phyloP scores from a whole-genome alignment of 53 echinoderm and acorn worm species.

The Mesocentrotus franciscanus region DNA sequence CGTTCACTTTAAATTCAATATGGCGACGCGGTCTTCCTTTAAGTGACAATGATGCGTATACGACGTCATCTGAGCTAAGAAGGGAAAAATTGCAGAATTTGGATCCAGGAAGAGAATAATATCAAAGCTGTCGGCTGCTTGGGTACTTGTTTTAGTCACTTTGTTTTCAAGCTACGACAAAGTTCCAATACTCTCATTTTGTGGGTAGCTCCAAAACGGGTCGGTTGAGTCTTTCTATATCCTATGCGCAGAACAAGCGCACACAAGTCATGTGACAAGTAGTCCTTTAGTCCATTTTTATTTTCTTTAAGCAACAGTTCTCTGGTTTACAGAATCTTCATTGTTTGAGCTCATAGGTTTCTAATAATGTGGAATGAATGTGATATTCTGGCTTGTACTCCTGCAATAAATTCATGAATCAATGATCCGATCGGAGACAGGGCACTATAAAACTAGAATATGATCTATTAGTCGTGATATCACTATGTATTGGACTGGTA shows the following conservation, averaged over 20 bases:
- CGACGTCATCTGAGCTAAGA: neutral
- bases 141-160: neutral
- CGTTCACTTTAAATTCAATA: slow-evolving; percentile 26
- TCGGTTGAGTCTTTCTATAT: neutral
- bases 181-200: neutral
- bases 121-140: neutral
- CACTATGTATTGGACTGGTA: neutral
- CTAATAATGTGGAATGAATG: too few relatives aligned
- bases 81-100: neutral
- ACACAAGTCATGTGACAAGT: neutral
- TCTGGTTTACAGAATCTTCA: neutral
- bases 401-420: neutral
- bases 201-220: neutral
- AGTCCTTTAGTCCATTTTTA: neutral
- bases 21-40: slow-evolving; percentile 17
- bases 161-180: neutral
- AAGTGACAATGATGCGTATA: slow-evolving; percentile 5
- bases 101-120: neutral
- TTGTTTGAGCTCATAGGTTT: neutral
- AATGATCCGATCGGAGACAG: neutral
- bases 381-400: neutral
- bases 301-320: neutral
- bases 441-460: neutral
- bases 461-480: neutral
- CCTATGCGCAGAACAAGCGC: neutral